phyloP scores from a whole-genome alignment of 2,113 vertebrate species.

The Gobio gobio region DNA sequence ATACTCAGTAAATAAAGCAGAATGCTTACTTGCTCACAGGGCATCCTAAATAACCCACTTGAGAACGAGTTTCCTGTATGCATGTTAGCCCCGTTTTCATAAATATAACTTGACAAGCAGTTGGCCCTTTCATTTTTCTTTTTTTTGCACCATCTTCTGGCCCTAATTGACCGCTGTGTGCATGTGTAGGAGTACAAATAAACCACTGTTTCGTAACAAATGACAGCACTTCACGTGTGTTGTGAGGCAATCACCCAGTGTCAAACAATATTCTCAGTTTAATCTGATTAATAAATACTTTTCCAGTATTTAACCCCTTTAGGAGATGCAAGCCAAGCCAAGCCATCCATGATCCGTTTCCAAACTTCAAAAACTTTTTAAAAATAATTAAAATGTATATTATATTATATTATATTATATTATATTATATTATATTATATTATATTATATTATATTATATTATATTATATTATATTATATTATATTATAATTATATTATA shows the following conservation, averaged over 20 bases:
- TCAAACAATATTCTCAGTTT: constrained; percentile 7
- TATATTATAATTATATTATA: no score
- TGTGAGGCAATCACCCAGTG: not conserved
- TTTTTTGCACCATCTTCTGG: not conserved
- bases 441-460: no score
- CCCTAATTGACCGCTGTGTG: not conserved
- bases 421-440: no score
- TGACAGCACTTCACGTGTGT: not conserved
- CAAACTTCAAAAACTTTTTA: no score
- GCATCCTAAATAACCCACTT: constrained; percentile 49
- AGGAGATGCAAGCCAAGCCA: not conserved
- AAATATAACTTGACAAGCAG: constrained; percentile 34
- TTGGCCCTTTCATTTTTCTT: not conserved
- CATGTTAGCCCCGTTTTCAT: not conserved
- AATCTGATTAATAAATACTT: not conserved
- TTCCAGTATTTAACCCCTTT: not conserved
- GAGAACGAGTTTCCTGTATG: constrained; percentile 24
- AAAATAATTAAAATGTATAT: no score
- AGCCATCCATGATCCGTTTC: not conserved
- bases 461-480: no score
- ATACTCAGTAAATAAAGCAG: constrained; percentile 63
- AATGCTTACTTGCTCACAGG: constrained; percentile 37
- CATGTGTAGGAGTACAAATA: constrained; percentile 26
- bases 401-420: no score
- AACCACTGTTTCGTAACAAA: constrained; percentile 5